These are phyloP conservation scores for Ormyrus thymus DNA, from an alignment of 2,888 invertebrate species.

Conservation along the genomic window DNA sequence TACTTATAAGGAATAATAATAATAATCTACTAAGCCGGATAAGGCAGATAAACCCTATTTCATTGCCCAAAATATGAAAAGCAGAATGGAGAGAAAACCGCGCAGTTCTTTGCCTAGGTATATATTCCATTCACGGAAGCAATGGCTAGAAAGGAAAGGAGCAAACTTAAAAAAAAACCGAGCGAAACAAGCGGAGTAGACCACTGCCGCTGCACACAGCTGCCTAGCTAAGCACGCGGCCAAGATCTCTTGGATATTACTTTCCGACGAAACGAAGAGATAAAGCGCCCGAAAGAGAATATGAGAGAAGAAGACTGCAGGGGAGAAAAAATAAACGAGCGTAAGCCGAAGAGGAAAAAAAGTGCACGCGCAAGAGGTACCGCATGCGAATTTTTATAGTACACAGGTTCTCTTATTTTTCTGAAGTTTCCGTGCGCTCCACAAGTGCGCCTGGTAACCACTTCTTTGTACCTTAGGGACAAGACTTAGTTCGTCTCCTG, in stretches of 20 bases:
- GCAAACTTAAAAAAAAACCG: too few relatives aligned
- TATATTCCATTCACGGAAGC: too few relatives aligned
- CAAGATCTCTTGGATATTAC: slow-evolving; percentile 42
- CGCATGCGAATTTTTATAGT: slow-evolving; percentile 1
- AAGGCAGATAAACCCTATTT: too few relatives aligned
- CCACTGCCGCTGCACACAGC: too few relatives aligned
- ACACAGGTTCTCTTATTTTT: slow-evolving; percentile 38
- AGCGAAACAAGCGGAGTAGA: too few relatives aligned
- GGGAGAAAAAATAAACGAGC: slow-evolving; percentile 2
- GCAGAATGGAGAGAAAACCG: too few relatives aligned
- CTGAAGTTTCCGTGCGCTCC: slow-evolving; percentile 3
- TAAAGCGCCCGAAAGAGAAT: slow-evolving; percentile 43
- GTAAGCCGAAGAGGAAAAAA: not conserved
- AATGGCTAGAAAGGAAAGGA: too few relatives aligned
- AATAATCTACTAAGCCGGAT: too few relatives aligned
- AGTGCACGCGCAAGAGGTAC: not conserved
- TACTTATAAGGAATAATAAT: too few relatives aligned
- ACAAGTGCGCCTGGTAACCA: slow-evolving; percentile 21
- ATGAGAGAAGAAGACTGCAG: slow-evolving; percentile 1
- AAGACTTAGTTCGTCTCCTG: not conserved
- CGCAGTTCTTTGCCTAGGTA: too few relatives aligned
- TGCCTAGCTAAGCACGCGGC: not conserved
- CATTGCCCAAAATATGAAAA: too few relatives aligned
- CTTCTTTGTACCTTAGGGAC: not conserved
- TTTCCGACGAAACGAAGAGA: slow-evolving; percentile 25